Percentiles rank a stretch among this genome's conserved stretches.
phyloP scores from a whole-genome alignment of 2,113 vertebrate species.

The Raja brachyura region DNA sequence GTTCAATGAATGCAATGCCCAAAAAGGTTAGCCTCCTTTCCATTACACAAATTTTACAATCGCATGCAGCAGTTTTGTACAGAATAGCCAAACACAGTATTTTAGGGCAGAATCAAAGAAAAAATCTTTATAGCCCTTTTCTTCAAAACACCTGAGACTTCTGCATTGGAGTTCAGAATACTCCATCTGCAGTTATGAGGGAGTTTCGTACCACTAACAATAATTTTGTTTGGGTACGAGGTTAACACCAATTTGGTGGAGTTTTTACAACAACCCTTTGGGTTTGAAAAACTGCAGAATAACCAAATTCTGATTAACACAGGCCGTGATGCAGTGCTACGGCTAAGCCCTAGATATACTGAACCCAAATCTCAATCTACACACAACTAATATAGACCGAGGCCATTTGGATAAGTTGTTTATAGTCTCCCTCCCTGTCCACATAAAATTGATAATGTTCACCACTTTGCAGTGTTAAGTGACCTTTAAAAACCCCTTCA shows the following conservation, averaged over 20 bases:
- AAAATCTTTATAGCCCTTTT: conserved; percentile 10
- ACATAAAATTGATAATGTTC: conserved; percentile 20
- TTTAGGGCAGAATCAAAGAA: conserved; percentile 27
- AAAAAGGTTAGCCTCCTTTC: neutral
- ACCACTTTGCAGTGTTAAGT: neutral
- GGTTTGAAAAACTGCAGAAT: conserved; percentile 38
- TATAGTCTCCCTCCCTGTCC: neutral
- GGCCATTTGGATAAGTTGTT: conserved; percentile 2
- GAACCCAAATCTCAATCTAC: neutral
- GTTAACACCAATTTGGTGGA: conserved; percentile 38
- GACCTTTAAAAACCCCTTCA: conserved; percentile 49
- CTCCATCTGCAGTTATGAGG: neutral
- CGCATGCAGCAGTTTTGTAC: neutral
- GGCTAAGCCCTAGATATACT: neutral
- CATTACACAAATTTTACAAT: conserved; percentile 12
- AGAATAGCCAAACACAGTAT: conserved; percentile 16
- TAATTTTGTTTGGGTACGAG: conserved; percentile 17
- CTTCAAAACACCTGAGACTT: conserved; percentile 32
- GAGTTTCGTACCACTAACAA: conserved; percentile 6
- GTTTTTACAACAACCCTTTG: conserved; percentile 38
- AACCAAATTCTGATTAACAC: conserved; percentile 36
- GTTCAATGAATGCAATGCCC: neutral
- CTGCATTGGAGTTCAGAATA: neutral
- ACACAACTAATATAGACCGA: neutral
- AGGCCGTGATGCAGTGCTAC: neutral